These are phyloP conservation scores for Elgaria multicarinata DNA, from an alignment of 2,113 vertebrate species.

Conservation along the genomic window DNA sequence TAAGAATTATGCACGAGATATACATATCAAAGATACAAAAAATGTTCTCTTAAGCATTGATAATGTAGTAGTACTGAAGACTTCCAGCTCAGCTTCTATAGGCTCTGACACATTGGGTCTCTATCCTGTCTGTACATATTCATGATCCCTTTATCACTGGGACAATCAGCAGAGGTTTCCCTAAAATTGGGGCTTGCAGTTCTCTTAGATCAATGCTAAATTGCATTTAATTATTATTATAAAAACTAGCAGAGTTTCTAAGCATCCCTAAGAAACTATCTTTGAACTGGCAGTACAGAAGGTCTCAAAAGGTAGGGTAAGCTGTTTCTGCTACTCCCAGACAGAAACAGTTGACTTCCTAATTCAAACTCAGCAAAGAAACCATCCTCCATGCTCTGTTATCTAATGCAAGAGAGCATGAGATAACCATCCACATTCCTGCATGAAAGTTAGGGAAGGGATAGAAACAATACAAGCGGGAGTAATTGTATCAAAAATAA, in stretches of 20 bases:
- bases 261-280: slow-evolving; percentile 5
- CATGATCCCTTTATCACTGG: background rate
- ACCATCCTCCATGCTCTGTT: background rate
- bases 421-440: background rate
- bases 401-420: background rate
- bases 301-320: background rate
- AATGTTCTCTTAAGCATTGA: background rate
- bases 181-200: background rate
- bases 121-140: background rate
- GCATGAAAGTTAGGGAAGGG: background rate
- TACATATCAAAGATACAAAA: background rate
- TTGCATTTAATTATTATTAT: background rate
- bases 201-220: background rate
- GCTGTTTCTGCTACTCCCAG: background rate
- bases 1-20: background rate
- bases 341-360: background rate
- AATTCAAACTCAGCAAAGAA: background rate
- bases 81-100: background rate
- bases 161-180: background rate
- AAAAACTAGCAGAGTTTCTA: background rate
- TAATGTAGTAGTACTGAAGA: background rate
- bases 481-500: background rate
- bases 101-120: background rate
- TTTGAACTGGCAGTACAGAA: background rate
- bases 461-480: background rate